Percentiles rank a stretch among this genome's conserved stretches.
These are phyloP conservation scores for Rhynchopsitta pachyrhyncha DNA, from an alignment of 2,113 vertebrate species.

Conservation along the genomic window DNA sequence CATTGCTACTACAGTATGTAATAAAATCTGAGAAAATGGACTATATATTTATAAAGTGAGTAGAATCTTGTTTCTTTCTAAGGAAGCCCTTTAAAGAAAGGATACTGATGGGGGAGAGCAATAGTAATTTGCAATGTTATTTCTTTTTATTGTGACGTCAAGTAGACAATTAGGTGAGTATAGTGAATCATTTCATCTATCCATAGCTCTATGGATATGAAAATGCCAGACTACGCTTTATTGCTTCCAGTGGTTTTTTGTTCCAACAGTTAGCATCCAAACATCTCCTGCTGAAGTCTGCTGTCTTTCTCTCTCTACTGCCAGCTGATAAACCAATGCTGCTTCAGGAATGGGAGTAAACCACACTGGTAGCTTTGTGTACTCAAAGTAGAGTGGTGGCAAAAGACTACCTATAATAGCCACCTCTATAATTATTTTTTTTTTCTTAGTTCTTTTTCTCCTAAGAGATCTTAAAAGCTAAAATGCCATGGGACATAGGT, in stretches of 20 bases:
- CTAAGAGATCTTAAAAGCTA: not conserved
- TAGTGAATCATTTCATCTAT: not conserved
- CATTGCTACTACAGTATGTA: not conserved
- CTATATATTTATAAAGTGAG: not conserved
- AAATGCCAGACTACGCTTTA: not conserved
- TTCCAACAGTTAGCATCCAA: not conserved
- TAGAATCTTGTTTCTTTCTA: not conserved
- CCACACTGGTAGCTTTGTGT: not conserved
- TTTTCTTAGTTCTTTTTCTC: not conserved
- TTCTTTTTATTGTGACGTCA: not conserved
- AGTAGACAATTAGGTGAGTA: not conserved
- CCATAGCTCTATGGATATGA: rapidly evolving
- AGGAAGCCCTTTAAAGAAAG: not conserved
- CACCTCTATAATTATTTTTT: not conserved
- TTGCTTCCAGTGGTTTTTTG: not conserved
- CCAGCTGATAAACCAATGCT: not conserved
- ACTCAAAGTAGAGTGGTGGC: not conserved
- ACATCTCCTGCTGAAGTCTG: not conserved
- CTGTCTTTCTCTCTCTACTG: not conserved
- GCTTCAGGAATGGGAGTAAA: not conserved
- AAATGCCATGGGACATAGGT: not conserved
- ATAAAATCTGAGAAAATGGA: not conserved
- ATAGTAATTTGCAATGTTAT: not conserved
- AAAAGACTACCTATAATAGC: not conserved
- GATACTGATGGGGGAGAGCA: not conserved